Conservation (phyloP, 2,113 vertebrate genomes). For the Puntigrus tetrazona region DNA sequence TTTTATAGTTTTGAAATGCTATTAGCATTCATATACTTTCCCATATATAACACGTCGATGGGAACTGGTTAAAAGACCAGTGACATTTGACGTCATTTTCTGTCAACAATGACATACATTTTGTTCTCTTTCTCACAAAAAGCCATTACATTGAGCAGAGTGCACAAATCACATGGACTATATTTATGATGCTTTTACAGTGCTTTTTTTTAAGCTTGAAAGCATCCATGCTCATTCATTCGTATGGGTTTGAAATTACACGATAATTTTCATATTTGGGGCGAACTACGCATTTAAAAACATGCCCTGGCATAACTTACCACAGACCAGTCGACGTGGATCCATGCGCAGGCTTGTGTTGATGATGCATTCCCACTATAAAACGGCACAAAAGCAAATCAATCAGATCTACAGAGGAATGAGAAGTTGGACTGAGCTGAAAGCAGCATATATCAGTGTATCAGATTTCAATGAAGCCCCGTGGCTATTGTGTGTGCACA, state of each 20-base stretch:
- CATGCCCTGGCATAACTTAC: constrained; percentile 9
- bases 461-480: neutral
- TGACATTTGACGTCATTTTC: neutral
- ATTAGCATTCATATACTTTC: neutral
- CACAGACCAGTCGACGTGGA: neutral
- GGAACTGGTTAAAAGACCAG: neutral
- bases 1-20: neutral
- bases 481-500: neutral
- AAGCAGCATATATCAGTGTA: neutral
- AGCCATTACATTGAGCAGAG: neutral
- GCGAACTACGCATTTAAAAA: neutral
- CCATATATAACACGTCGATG: neutral
- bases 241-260: neutral
- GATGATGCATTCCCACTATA: neutral
- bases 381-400: neutral
- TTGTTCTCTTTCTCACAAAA: neutral
- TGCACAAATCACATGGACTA: neutral
- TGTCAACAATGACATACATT: neutral
- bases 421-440: constrained; percentile 16
- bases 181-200: neutral
- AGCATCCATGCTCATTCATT: neutral
- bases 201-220: neutral
- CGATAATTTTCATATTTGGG: neutral
- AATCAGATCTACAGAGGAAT: constrained; percentile 13
- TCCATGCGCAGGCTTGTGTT: neutral